Base-by-base conservation (phyloP, 2,797 vertebrate species). In the Spinibarbus caldwelli region DNA sequence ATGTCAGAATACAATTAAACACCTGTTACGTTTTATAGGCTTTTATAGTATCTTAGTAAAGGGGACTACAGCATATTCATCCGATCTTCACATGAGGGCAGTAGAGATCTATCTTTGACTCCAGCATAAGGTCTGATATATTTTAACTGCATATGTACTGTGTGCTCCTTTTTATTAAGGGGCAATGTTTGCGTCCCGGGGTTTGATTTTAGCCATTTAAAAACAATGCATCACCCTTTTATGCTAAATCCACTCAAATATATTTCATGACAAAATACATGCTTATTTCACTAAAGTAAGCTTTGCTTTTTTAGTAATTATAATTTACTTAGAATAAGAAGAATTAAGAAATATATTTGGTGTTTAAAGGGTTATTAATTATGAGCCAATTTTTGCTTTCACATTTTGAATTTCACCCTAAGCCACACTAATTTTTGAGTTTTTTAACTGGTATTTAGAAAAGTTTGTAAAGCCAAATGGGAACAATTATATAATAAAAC, bases 61-160 rank as follows among this genome's bases (percentile, higher is more conserved):
- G 45, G n/a, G 6, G 38, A 70, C 17, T 79, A 49, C 31, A 21
- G 17, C 54, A 82, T 54, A 26, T 89, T 85, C 82, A 68, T 41
- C 17, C 4, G 54, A 79, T 49, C 8, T 83, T 90, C 91, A 92
- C 91, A 88, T 43, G 90, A 92, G 92, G 92, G 89, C 92, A 91
- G 91, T 36, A 92, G 86, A 41, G 90, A 26, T 83, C 88, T 90
- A 67, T 80, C n/a, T 47, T 66, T 83, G 70, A 82, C 71, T 57
- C 34, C 70, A 66, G 9, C 21, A 6, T 68, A 10, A 26, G 31
- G 5, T 23, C 62, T 34, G 29, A 14, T 75, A 8, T 52, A 19
- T 73, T 29, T 72, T 4, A 77, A 38, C 6, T 54, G 36, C n/a
- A 29, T 8, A 6, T 1, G 10, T 29, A 14, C 19, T 5, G 12